phyloP scores from a whole-genome alignment of 92 coral and sea anemone genomes.

The Palythoa grandis region DNA sequence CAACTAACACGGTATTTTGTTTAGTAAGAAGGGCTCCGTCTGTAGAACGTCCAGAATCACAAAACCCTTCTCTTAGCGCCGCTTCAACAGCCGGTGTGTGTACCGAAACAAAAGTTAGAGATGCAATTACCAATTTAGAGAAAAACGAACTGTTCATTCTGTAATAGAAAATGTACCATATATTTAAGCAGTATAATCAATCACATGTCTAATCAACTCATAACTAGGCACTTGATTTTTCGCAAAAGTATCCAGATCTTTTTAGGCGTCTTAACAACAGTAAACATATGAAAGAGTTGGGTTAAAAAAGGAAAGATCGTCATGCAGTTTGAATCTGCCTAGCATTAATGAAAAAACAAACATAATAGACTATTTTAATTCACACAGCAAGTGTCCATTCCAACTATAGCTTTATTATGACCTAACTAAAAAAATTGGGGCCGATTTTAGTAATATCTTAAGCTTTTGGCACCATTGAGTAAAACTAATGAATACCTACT shows the following conservation, averaged over 20 bases:
- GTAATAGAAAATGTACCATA: neutral
- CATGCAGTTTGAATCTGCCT: too few species aligned
- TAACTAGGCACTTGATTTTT: neutral
- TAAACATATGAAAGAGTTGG: neutral
- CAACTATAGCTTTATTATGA: neutral
- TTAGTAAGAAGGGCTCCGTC: constrained; percentile 22
- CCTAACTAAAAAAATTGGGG: neutral
- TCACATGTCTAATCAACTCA: neutral
- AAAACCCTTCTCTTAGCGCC: neutral
- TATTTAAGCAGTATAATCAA: neutral
- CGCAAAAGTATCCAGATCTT: neutral
- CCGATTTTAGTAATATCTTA: neutral
- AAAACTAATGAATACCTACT: neutral
- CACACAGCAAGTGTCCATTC: neutral
- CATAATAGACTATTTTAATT: neutral
- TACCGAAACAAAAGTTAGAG: neutral
- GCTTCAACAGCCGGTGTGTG: neutral
- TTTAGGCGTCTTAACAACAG: neutral
- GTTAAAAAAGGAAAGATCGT: too few species aligned
- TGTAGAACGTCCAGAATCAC: constrained; percentile 1
- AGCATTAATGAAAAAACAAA: neutral
- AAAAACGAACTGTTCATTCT: neutral
- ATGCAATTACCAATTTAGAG: neutral
- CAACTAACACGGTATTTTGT: constrained; percentile 3
- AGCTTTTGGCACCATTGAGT: neutral